These are phyloP conservation scores for Sceloporus undulatus DNA, from an alignment of 2,113 vertebrate species.

Conservation along the genomic window DNA sequence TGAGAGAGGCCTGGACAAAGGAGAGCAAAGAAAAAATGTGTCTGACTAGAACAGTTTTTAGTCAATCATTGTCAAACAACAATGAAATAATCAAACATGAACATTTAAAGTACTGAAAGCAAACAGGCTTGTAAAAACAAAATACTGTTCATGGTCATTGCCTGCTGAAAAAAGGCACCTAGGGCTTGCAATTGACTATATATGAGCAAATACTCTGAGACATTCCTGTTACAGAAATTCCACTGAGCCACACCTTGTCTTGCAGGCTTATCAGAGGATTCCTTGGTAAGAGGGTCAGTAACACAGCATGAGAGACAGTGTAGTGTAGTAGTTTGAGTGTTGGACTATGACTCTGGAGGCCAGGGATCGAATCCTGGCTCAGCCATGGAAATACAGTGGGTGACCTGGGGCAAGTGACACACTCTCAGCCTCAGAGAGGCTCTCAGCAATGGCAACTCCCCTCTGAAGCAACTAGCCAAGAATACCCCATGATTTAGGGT, in stretches of 20 bases:
- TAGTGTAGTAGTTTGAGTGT: too few species aligned
- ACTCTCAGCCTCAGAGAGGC: too few species aligned
- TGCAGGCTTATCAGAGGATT: neutral
- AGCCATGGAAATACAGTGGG: too few species aligned
- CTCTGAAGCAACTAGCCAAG: too few species aligned
- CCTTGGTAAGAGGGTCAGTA: neutral
- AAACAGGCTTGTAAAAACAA: neutral
- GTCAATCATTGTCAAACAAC: neutral
- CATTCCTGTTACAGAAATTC: neutral
- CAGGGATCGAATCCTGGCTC: too few species aligned
- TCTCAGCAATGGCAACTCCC: too few species aligned
- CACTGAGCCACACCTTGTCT: neutral
- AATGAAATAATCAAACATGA: neutral
- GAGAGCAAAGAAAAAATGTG: neutral
- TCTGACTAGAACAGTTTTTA: neutral
- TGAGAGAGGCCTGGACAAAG: neutral
- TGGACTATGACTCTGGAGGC: too few species aligned
- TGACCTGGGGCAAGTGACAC: too few species aligned
- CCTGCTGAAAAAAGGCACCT: neutral
- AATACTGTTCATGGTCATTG: neutral
- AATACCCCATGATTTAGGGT: too few species aligned
- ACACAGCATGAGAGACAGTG: neutral
- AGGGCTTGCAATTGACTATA: neutral
- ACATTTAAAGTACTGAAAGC: neutral
- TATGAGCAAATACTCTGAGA: neutral